These are phyloP conservation scores for Sylvia borin DNA, from an alignment of 2,797 vertebrate species.

Conservation along the genomic window DNA sequence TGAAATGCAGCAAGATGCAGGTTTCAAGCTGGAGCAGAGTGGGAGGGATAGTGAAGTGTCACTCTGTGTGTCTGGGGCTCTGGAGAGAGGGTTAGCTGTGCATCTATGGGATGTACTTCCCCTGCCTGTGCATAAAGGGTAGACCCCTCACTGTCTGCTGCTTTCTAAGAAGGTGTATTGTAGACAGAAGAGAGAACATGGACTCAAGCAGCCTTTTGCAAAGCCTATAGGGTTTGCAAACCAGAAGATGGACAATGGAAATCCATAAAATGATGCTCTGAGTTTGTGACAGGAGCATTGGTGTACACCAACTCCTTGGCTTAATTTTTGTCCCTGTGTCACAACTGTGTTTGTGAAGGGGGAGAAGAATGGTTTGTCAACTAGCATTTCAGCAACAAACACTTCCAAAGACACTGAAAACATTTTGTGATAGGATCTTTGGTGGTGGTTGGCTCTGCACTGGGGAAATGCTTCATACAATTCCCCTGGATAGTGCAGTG, in stretches of 20 bases:
- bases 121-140: neutral
- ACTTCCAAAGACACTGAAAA: neutral
- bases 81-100: neutral
- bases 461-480: neutral
- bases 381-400: neutral
- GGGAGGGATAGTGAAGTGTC: neutral
- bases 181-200: neutral
- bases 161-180: neutral
- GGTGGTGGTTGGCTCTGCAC: rapidly evolving
- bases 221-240: neutral
- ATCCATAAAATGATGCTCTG: neutral
- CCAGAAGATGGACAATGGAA: neutral
- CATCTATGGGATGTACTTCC: neutral
- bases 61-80: neutral
- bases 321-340: neutral
- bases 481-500: neutral
- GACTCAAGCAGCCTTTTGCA: neutral
- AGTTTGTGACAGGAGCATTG: neutral
- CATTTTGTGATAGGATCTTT: neutral
- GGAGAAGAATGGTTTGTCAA: neutral
- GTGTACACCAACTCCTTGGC: neutral
- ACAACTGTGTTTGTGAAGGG: neutral
- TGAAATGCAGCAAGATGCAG: neutral
- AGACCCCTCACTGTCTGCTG: neutral
- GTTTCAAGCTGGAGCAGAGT: neutral